phyloP scores from a whole-genome alignment of 2,888 invertebrate genomes.

The Cantharis rustica region DNA sequence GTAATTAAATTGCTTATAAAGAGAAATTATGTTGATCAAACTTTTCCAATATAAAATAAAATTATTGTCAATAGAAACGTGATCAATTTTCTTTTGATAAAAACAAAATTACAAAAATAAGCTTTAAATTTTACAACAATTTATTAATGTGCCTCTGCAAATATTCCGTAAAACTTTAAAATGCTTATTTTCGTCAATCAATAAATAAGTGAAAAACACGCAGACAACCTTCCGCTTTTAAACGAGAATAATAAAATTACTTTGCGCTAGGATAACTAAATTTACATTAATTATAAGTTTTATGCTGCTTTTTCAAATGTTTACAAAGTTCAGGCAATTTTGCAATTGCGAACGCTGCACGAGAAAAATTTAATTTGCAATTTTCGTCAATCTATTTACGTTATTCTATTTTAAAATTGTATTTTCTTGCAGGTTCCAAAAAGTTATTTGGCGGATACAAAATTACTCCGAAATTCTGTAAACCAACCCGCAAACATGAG shows the following conservation, averaged over 20 bases:
- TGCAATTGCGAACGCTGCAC: background rate
- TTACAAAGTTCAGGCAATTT: background rate
- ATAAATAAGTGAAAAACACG: background rate
- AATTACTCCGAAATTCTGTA: constrained; percentile 82
- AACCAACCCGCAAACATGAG: constrained; percentile 68
- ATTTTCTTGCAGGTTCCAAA: constrained; percentile 57
- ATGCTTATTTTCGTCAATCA: background rate
- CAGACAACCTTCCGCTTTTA: background rate
- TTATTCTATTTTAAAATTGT: background rate
- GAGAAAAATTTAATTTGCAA: background rate
- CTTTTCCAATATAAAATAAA: background rate
- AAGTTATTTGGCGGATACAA: constrained; percentile 86
- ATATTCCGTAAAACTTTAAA: background rate
- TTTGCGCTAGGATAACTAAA: background rate
- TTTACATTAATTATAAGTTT: background rate
- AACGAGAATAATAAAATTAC: background rate
- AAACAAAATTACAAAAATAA: background rate
- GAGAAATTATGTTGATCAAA: background rate
- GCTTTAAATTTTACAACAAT: background rate
- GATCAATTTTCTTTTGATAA: background rate
- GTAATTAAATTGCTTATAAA: background rate
- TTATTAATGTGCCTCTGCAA: background rate
- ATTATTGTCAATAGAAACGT: background rate
- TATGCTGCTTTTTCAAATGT: background rate
- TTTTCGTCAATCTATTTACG: background rate